phyloP scores from a whole-genome alignment of 1,140 invertebrate species.

The Pemphigus obesinymphae region DNA sequence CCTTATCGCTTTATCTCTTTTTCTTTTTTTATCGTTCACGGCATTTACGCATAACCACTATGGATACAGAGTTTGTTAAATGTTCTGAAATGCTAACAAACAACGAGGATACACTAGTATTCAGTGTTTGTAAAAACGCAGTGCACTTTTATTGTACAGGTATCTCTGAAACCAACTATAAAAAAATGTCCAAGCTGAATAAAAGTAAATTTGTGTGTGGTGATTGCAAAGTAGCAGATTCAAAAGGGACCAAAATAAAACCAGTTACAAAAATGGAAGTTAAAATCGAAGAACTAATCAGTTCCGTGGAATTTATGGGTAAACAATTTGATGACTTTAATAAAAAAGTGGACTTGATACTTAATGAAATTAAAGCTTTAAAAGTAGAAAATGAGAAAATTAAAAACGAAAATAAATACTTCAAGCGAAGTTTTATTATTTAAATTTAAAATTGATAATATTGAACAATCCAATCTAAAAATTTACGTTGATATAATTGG shows the following conservation, averaged over 20 bases:
- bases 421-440: not conserved
- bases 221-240: not conserved
- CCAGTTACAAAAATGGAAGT: not conserved
- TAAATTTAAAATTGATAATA: not conserved
- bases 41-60: not conserved
- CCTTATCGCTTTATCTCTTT: not conserved
- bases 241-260: not conserved
- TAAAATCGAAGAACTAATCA: not conserved
- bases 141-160: not conserved
- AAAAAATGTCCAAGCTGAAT: not conserved
- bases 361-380: not conserved
- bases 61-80: constrained; percentile 1
- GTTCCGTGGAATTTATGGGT: not conserved
- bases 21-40: not conserved
- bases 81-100: not conserved
- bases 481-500: not conserved
- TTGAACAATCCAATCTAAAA: not conserved
- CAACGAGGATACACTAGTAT: not conserved
- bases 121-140: not conserved
- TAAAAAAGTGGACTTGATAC: not conserved
- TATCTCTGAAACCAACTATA: not conserved
- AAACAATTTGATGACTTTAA: not conserved
- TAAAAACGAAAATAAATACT: not conserved
- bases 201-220: not conserved
- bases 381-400: not conserved